phyloP scores from a whole-genome alignment of 2,888 invertebrate genomes.

The Drosophila siamana region DNA sequence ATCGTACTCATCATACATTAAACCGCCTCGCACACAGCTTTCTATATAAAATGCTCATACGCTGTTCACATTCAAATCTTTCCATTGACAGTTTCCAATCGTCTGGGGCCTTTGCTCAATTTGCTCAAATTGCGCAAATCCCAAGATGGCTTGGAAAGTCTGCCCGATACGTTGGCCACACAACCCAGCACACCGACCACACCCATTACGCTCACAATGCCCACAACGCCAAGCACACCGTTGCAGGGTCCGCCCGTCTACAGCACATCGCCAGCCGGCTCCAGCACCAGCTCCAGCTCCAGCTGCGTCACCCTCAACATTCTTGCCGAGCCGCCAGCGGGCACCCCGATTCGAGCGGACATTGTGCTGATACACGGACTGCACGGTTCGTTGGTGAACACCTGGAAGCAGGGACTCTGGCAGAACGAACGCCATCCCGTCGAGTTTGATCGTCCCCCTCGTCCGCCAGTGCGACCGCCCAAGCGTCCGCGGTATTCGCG shows the following conservation, averaged over 20 bases:
- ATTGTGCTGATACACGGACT: constrained; percentile 92
- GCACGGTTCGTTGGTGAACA: constrained; percentile 90
- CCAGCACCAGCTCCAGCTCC: constrained; percentile 57
- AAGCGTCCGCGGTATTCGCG: constrained; percentile 83
- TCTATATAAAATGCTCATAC: constrained; percentile 40
- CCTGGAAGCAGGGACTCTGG: constrained; percentile 93
- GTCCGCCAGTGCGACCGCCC: constrained; percentile 83
- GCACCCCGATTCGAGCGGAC: constrained; percentile 87
- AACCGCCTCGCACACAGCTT: constrained; percentile 25
- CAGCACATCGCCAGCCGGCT: constrained; percentile 18
- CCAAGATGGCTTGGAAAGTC: constrained; percentile 79
- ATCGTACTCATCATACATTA: constrained; percentile 9
- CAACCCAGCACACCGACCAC: constrained; percentile 48
- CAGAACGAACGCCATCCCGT: constrained; percentile 84
- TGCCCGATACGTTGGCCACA: constrained; percentile 72
- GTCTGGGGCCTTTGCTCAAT: constrained; percentile 83
- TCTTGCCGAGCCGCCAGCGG: constrained; percentile 83
- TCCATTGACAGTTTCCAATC: constrained; percentile 79
- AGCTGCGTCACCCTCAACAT: constrained; percentile 83
- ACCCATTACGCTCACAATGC: constrained; percentile 47
- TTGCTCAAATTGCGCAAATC: constrained; percentile 83
- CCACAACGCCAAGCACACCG: constrained; percentile 34
- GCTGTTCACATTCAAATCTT: constrained; percentile 25
- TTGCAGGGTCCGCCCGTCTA: constrained; percentile 48
- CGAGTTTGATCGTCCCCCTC: constrained; percentile 84